Evolutionary conservation across 2,888 invertebrate genomes (phyloP).

Genomic region (Bibio marci): DNA sequence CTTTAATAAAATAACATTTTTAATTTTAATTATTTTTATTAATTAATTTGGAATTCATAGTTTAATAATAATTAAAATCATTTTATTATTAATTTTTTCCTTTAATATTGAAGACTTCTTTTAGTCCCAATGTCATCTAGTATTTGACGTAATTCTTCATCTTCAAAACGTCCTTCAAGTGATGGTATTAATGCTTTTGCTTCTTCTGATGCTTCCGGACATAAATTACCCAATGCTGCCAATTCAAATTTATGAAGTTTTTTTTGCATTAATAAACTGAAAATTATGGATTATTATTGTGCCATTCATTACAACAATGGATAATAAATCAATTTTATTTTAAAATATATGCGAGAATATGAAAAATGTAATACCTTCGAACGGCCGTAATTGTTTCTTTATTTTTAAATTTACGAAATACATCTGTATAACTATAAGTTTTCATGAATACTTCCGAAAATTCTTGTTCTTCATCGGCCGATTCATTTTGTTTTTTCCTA

Average conservation of each 20-base stretch:
- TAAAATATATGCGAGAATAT: not conserved
- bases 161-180: constrained; percentile 91
- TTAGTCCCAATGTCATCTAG: constrained; percentile 97
- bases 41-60: no score
- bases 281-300: constrained; percentile 17
- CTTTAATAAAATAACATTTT: no score
- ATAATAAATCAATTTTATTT: not conserved
- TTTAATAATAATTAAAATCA: no score
- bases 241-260: constrained; percentile 97
- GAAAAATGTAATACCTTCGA: constrained; percentile 56
- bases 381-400: constrained; percentile 95
- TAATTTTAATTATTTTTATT: no score
- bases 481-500: constrained; percentile 93
- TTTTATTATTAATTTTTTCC: no score
- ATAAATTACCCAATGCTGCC: constrained; percentile 93
- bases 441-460: constrained; percentile 98
- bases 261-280: constrained; percentile 77
- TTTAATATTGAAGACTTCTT: constrained; percentile 87
- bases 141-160: constrained; percentile 91
- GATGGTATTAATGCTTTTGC: constrained; percentile 96
- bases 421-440: constrained; percentile 86
- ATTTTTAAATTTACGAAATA: constrained; percentile 95
- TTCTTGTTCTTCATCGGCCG: constrained; percentile 95
- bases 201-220: constrained; percentile 96
- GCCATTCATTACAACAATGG: not conserved